These are phyloP conservation scores for Hypocryptadius cinnamomeus DNA, from an alignment of 2,113 vertebrate genomes.

Conservation along the genomic window DNA sequence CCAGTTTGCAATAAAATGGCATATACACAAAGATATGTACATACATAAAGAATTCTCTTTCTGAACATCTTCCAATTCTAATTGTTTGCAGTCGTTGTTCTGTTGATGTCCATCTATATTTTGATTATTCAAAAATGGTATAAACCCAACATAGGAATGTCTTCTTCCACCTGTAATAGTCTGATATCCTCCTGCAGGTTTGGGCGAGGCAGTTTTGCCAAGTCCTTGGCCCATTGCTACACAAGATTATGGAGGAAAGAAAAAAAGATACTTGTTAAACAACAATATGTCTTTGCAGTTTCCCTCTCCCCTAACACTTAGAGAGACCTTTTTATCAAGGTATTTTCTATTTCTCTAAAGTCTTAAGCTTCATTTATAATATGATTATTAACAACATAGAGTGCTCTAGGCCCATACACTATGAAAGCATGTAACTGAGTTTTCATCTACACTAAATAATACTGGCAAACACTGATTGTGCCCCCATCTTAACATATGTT, in stretches of 20 bases:
- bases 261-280: neutral
- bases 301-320: neutral
- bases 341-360: neutral
- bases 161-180: conserved; percentile 69
- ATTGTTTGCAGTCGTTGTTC: conserved; percentile 25
- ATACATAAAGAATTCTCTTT: conserved; percentile 63
- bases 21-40: neutral
- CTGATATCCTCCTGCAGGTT: conserved; percentile 64
- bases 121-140: conserved; percentile 57
- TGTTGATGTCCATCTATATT: conserved; percentile 41
- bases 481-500: neutral
- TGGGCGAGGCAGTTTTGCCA: conserved; percentile 67
- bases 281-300: neutral
- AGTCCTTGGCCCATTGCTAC: conserved; percentile 77
- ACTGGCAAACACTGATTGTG: neutral
- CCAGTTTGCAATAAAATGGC: neutral
- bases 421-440: neutral
- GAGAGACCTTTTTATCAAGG: neutral
- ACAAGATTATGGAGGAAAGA: neutral
- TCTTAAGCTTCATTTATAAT: neutral
- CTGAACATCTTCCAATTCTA: conserved; percentile 58
- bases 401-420: neutral
- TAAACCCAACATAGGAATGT: conserved; percentile 65
- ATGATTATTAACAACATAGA: neutral
- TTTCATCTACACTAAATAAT: neutral